Base-by-base conservation (phyloP, 2,797 vertebrate genomes). In the Pangasius djambal region DNA sequence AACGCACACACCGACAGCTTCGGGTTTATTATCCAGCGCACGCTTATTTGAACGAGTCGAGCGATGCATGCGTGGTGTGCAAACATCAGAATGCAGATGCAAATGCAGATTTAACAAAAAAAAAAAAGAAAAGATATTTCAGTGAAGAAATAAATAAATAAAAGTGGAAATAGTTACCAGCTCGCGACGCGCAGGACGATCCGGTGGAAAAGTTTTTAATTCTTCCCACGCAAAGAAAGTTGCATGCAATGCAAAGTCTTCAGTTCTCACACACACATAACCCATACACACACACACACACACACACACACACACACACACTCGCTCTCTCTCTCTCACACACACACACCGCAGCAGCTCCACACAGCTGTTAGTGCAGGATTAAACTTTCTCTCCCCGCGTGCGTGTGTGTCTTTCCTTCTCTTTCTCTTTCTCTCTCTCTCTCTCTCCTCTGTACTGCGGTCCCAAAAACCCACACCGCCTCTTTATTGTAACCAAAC, bases 401-500 rank as follows among this genome's bases (percentile, higher is more conserved):
- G 82, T 44, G 83, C 44, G 65, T 34, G 25, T 52, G 28, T 9
- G 48, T 70, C 65, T 28, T 37, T 87, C 25, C 40, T 16, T 94
- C 93, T 93, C 94, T 93, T 95, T 96, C 88, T 86, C 83, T 86
- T 77, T 90, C 72, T 91, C 48, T 48, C 48, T 48, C 94, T 93
- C 95, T 96, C 88, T 86, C 83, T 86, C 77, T 90, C 72, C 48
- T 91, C 89, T 91, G 95, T 93, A 94, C 94, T 95, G 96, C 95
- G 95, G 95, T 95, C 84, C 94, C 77, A 87, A 82, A 92, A 91
- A 93, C 94, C 92, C 93, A 94, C 94, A 96, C 96, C 94, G 96
- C 96, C 97, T 97, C 97, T 97, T 97, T 98, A 98, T 98, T 96
- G 95, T 94, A 96, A 96, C 93, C 94, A 95, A 88, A 91, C 93